Evolutionary conservation across 2,113 vertebrate species (phyloP).

Genomic region (Prionailurus bengalensis): DNA sequence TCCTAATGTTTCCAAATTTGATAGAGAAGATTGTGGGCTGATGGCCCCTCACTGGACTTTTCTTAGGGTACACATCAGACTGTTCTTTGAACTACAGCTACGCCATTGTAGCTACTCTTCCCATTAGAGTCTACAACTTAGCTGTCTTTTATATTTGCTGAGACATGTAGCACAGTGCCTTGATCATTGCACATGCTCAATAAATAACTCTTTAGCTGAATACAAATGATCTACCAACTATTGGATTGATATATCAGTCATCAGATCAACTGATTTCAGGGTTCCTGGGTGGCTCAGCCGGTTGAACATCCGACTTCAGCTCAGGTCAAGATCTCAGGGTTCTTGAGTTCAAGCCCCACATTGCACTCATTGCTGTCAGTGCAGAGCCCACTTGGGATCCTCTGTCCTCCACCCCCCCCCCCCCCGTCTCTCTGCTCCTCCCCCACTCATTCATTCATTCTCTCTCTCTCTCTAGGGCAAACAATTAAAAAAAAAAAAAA

Average conservation of each 20-base stretch:
- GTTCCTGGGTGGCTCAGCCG: too few relatives aligned
- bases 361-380: too few relatives aligned
- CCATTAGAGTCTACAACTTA: background rate
- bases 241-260: background rate
- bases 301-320: too few relatives aligned
- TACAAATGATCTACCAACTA: background rate
- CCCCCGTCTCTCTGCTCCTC: too few relatives aligned
- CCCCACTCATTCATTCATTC: too few relatives aligned
- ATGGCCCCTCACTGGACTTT: background rate
- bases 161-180: background rate
- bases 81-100: background rate
- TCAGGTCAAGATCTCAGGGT: too few relatives aligned
- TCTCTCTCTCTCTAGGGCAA: too few relatives aligned
- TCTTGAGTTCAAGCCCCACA: too few relatives aligned
- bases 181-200: background rate
- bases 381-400: too few relatives aligned
- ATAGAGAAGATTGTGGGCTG: background rate
- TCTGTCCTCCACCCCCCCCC: too few relatives aligned
- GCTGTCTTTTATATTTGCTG: background rate
- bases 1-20: background rate
- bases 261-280: background rate
- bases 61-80: background rate
- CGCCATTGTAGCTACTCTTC: background rate
- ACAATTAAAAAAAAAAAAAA: too few relatives aligned
- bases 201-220: background rate